These are phyloP conservation scores for Raillietiella orientalis DNA, from an alignment of 2,888 invertebrate species.

Conservation along the genomic window DNA sequence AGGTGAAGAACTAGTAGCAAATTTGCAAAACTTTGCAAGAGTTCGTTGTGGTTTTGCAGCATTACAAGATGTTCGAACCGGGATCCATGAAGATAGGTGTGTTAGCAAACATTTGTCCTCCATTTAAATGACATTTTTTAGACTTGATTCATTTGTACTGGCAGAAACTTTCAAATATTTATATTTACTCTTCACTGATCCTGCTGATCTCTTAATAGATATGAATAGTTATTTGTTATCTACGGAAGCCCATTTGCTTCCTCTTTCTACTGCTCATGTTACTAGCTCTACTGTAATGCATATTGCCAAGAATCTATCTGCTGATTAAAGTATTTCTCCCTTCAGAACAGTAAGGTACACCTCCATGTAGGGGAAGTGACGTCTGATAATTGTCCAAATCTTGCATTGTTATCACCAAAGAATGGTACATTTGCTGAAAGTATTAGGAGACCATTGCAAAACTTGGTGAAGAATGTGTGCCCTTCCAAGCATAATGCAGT, in stretches of 20 bases:
- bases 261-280: conserved; percentile 38
- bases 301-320: too few species aligned
- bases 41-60: conserved; percentile 94
- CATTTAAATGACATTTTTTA: too few species aligned
- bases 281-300: conserved; percentile 12
- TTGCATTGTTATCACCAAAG: conserved; percentile 36
- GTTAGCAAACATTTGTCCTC: too few species aligned
- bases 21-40: conserved; percentile 57
- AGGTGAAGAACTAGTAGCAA: conserved; percentile 54
- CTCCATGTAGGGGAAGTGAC: neutral
- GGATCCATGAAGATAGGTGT: conserved; percentile 47
- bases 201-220: conserved; percentile 42
- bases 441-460: conserved; percentile 45
- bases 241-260: conserved; percentile 82
- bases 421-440: conserved; percentile 21
- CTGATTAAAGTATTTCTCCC: neutral
- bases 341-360: neutral
- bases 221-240: conserved; percentile 62
- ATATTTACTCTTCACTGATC: conserved; percentile 66
- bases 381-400: conserved; percentile 32
- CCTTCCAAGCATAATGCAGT: conserved; percentile 28
- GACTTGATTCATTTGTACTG: conserved; percentile 93
- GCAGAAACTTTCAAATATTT: conserved; percentile 95
- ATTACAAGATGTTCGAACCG: conserved; percentile 73
- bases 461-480: conserved; percentile 49